Evolutionary conservation across 2,113 vertebrate species (phyloP), one percentile per base, ranked within the genome.

Genomic region (Spheniscus mendiculus): DNA sequence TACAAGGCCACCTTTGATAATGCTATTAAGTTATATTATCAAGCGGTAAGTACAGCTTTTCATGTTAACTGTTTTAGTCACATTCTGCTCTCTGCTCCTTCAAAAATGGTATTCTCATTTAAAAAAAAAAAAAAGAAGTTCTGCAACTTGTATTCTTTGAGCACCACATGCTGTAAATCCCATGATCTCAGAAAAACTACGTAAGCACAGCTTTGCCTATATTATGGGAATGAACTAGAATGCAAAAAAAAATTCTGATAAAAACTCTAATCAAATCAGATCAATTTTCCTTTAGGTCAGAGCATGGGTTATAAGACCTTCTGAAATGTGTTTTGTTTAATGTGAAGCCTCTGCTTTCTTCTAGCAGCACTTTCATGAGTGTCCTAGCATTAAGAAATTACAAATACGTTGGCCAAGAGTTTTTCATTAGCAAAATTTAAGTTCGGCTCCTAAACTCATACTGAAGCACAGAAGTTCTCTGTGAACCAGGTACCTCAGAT

Each of bases 111-210:
- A 14, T 78, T 88, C n/a, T 59, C 1, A 26, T 69, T 62, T 10
- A n/a, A 87, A 65, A 38, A 36, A 42, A 22, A 22, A 26, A 9
- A 11, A 21, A 22, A 30, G 38, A 16, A 34, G 40, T 81, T 45
- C 63, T 67, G 40, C 34, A 81, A 11, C 50, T 56, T 67, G 12
- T 36, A 15, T 67, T 45, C 11, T 81, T 65, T 66, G 62, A 81
- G 15, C 7, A 3, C 50, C 23, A 18, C 0, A 0, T 63, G 25
- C 56, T 69, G 6, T 58, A 80, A 38, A 38, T 55, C 9, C 9
- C 18, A 7, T 59, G 47, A 52, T 73, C 25, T 81, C 67, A 70
- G 53, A 7, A 36, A n/a, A n/a, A 19, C 11, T 26, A 8, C 32
- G 1, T 30, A 76, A 65, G 20, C 22, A 21, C 15, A 79, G 47